Base-by-base conservation (phyloP, 2,888 invertebrate species). In the Chymomyza procnemis region DNA sequence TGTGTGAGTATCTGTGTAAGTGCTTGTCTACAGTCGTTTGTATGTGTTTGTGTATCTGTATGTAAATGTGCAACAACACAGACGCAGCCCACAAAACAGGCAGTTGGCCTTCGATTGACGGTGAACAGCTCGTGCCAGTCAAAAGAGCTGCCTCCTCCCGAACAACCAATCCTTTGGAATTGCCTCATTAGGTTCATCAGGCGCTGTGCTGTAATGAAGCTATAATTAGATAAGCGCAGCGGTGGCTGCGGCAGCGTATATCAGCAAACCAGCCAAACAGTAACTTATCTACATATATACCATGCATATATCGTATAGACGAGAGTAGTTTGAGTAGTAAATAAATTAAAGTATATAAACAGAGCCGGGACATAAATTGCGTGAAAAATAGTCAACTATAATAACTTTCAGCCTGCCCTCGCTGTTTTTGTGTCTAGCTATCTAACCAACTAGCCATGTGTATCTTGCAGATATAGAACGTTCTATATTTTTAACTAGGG, bases 221-320 rank as follows among this genome's bases (percentile, higher is more conserved):
- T 83, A 87, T 87, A 87, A 83, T 83, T 87, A 83, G 83, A 83
- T 83, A 82, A 83, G 76, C 81, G 67, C 71, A 68, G 67, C 54
- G 59, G 62, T 60, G 64, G 50, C 56, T 56, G 56, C 50, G 19
- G 50, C 14, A 14, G 59, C 55, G 30, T 50, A 26, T 26, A 26
- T 26, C 26, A 26, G 26, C 26, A 4, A 26, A 6, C 26, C 26
- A 26, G 26, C 26, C 34, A 48, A 55, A 62, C 56, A 64, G 55
- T 56, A 64, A 18, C 21, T 50, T 56, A 47, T 56, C 61, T 64
- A 68, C 61, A 59, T 26, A 47, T 19, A 64, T 18, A 30, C 47
- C 47, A 12, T 41, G 41, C 52, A 62, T 26, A 67, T 59, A 14
- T 47, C 9, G n/a, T 6, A 5, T 26, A 26, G 22, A 22, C 1